phyloP scores from a whole-genome alignment of 2,113 vertebrate species.

The Irena cyanogastra region DNA sequence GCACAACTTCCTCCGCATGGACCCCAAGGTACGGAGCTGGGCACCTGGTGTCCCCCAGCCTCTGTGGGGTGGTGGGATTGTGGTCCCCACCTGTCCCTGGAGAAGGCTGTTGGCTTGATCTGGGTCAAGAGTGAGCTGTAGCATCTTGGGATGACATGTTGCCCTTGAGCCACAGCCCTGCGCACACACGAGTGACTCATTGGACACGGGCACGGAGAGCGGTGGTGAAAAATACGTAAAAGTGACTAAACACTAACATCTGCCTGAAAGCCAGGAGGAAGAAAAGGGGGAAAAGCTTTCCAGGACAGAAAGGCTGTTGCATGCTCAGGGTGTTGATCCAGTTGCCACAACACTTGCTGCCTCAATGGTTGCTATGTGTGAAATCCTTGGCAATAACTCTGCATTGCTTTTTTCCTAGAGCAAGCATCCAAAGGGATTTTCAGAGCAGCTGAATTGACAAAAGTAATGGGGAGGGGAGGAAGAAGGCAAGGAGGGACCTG shows the following conservation, averaged over 20 bases:
- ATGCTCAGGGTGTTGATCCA: slow-evolving; percentile 18
- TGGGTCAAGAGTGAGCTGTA: background rate
- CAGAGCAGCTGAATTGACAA: background rate
- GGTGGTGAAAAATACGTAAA: background rate
- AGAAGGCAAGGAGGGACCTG: background rate
- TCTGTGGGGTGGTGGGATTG: fast-evolving
- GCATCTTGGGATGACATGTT: background rate
- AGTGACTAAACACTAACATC: background rate
- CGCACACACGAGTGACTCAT: background rate
- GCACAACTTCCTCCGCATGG: slow-evolving; percentile 89
- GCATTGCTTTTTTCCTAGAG: slow-evolving; percentile 40
- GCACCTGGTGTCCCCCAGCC: background rate
- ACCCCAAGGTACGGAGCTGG: slow-evolving; percentile 78
- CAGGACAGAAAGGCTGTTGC: slow-evolving; percentile 24
- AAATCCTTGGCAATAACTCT: slow-evolving; percentile 34
- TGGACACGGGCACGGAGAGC: background rate
- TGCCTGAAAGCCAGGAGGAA: background rate
- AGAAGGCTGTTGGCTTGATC: background rate
- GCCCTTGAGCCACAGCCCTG: background rate
- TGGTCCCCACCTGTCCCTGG: background rate
- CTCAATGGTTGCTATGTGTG: slow-evolving; percentile 50
- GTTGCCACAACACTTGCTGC: slow-evolving; percentile 38
- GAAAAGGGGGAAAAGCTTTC: background rate
- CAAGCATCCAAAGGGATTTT: slow-evolving; percentile 35
- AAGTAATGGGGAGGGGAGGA: background rate